Conservation (phyloP, 2,888 invertebrate species). For the Caenorhabditis sp. region DNA sequence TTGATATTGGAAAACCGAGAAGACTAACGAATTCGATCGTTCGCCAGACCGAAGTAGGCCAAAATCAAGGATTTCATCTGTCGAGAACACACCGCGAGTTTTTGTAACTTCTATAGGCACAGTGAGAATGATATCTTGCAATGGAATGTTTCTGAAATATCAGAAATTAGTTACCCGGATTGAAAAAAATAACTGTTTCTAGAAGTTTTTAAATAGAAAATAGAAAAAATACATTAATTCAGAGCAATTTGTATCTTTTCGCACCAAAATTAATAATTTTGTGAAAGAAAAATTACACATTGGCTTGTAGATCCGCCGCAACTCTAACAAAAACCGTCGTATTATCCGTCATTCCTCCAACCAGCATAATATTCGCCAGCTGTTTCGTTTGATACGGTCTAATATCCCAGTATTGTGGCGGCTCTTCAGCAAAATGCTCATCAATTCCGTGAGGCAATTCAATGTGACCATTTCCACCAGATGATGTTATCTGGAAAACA, state of each 20-base stretch:
- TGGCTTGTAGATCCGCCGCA: constrained; percentile 19
- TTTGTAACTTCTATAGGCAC: constrained; percentile 54
- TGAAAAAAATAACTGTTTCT: not conserved
- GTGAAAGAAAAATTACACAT: not conserved
- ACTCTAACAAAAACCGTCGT: constrained; percentile 59
- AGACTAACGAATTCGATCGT: constrained; percentile 76
- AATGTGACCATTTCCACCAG: constrained; percentile 83
- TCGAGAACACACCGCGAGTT: constrained; percentile 80
- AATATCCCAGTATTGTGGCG: constrained; percentile 82
- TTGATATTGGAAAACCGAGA: constrained; percentile 77
- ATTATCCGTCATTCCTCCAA: constrained; percentile 52
- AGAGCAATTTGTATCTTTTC: constrained; percentile 1
- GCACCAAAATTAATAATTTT: too few species aligned
- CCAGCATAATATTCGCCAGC: constrained; percentile 35
- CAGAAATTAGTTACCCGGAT: too few species aligned
- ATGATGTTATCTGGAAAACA: not conserved
- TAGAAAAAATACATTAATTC: too few species aligned
- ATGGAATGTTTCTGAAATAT: not conserved
- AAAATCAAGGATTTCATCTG: constrained; percentile 83
- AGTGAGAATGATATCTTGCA: constrained; percentile 35
- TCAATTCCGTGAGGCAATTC: constrained; percentile 79
- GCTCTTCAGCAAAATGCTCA: constrained; percentile 81
- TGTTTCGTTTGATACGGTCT: constrained; percentile 47
- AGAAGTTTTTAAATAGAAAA: too few species aligned
- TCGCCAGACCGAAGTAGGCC: constrained; percentile 79